Evolutionary conservation across 2,888 invertebrate genomes (phyloP).

Genomic region (Xestia xanthographa): DNA sequence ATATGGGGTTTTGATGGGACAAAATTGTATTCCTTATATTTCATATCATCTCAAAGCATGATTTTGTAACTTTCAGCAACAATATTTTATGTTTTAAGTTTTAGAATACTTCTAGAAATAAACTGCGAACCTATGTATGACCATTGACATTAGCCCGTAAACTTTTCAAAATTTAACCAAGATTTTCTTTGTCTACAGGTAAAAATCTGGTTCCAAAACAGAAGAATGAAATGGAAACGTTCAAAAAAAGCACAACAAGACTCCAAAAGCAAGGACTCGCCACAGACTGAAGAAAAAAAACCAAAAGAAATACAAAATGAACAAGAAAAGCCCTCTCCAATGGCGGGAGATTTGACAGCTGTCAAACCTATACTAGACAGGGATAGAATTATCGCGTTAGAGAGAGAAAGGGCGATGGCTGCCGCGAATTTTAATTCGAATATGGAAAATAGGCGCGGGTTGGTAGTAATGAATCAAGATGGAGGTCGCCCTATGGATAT

Average conservation of each 20-base stretch:
- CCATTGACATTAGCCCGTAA: background rate
- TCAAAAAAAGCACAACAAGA: conserved; percentile 99
- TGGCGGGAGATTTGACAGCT: conserved; percentile 87
- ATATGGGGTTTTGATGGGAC: conserved; percentile 9
- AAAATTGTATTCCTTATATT: background rate
- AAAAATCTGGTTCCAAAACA: conserved; percentile 99
- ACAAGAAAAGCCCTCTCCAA: conserved; percentile 80
- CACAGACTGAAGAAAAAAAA: conserved; percentile 83
- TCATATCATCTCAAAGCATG: background rate
- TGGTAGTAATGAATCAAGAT: conserved; percentile 87
- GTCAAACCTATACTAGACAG: conserved; percentile 88
- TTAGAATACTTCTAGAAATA: background rate
- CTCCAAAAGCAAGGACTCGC: conserved; percentile 91
- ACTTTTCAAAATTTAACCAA: background rate
- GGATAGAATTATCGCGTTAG: conserved; percentile 87
- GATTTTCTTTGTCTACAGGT: conserved; percentile 91
- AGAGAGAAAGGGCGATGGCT: conserved; percentile 87
- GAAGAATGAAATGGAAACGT: conserved; percentile 99
- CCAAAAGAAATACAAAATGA: conserved; percentile 78
- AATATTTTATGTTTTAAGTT: background rate
- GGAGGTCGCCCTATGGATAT: conserved; percentile 86
- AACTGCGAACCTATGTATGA: background rate
- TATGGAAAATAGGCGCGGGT: conserved; percentile 87
- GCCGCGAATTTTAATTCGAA: conserved; percentile 89
- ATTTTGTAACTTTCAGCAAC: background rate